Conservation (phyloP, 2,113 vertebrate species). For the Etheostoma spectabile region DNA sequence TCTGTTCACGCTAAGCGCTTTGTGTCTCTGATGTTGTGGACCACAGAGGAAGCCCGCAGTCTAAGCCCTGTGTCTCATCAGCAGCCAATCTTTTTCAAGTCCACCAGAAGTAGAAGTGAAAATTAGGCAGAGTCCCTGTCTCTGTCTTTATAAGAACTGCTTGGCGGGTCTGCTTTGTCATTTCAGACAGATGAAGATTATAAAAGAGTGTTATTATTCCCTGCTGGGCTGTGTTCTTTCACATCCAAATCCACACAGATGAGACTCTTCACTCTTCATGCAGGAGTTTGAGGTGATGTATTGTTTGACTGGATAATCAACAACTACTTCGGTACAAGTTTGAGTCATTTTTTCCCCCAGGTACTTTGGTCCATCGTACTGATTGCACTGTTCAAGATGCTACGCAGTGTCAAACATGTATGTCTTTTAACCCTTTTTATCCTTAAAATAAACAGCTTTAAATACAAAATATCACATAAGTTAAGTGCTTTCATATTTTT, state of each 20-base stretch:
- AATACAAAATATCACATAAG: neutral
- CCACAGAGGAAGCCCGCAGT: slow-evolving; percentile 13
- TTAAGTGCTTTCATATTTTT: too few species aligned
- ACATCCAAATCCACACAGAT: slow-evolving; percentile 3
- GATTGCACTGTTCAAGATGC: neutral
- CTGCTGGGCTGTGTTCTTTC: neutral
- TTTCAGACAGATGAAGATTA: slow-evolving; percentile 21
- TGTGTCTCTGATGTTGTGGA: slow-evolving; percentile 43
- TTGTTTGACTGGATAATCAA: slow-evolving; percentile 3
- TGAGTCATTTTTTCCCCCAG: neutral
- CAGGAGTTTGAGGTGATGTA: neutral
- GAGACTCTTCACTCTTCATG: neutral
- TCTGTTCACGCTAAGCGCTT: slow-evolving; percentile 55
- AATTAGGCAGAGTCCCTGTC: slow-evolving; percentile 23
- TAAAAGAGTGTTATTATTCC: slow-evolving; percentile 23
- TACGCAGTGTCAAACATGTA: neutral
- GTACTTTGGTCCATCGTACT: neutral
- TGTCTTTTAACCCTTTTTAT: too few species aligned
- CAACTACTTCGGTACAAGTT: neutral
- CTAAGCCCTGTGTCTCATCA: slow-evolving; percentile 14
- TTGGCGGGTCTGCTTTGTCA: slow-evolving; percentile 23
- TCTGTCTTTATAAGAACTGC: neutral
- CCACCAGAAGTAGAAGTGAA: slow-evolving; percentile 15
- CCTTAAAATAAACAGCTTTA: neutral
- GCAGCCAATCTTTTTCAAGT: slow-evolving; percentile 36